Evolutionary conservation across 1,140 invertebrate genomes (phyloP).

Genomic region (Cyphomyrmex costatus): DNA sequence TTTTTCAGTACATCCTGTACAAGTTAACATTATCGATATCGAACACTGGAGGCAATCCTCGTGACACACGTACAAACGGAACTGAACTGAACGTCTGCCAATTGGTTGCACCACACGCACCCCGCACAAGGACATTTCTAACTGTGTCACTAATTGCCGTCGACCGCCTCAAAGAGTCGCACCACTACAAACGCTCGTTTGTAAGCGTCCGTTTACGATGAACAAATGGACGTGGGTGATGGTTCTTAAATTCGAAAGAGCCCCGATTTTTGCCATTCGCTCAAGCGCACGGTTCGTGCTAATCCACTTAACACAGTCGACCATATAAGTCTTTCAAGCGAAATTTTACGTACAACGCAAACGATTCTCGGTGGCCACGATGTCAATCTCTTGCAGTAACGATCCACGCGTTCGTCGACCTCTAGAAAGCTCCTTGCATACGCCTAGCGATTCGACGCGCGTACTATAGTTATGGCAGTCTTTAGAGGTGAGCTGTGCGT

Average conservation of each 20-base stretch:
- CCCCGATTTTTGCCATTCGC: conserved; percentile 12
- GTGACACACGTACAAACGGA: conserved; percentile 40
- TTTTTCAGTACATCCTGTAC: conserved; percentile 11
- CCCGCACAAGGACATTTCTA: conserved; percentile 49
- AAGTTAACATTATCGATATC: conserved; percentile 36
- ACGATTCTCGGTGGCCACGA: conserved; percentile 5
- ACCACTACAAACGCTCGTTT: conserved; percentile 9
- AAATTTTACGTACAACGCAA: neutral
- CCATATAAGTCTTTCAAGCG: neutral
- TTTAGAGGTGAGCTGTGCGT: conserved; percentile 8
- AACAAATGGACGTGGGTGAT: neutral
- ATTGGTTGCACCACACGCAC: conserved; percentile 32
- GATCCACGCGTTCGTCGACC: conserved; percentile 25
- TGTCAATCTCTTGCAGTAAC: conserved; percentile 10
- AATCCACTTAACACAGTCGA: neutral
- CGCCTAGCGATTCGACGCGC: conserved; percentile 28
- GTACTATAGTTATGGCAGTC: conserved; percentile 25
- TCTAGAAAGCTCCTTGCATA: neutral
- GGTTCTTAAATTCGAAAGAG: conserved; percentile 17
- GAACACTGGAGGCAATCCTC: conserved; percentile 59
- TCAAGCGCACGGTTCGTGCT: conserved; percentile 15
- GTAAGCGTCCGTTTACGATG: conserved; percentile 2
- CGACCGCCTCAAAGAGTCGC: conserved; percentile 31
- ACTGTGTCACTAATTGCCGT: conserved; percentile 47
- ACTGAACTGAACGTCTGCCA: conserved; percentile 25